phyloP scores from a whole-genome alignment of 2,888 invertebrate species.

The Eupithecia abbreviata region DNA sequence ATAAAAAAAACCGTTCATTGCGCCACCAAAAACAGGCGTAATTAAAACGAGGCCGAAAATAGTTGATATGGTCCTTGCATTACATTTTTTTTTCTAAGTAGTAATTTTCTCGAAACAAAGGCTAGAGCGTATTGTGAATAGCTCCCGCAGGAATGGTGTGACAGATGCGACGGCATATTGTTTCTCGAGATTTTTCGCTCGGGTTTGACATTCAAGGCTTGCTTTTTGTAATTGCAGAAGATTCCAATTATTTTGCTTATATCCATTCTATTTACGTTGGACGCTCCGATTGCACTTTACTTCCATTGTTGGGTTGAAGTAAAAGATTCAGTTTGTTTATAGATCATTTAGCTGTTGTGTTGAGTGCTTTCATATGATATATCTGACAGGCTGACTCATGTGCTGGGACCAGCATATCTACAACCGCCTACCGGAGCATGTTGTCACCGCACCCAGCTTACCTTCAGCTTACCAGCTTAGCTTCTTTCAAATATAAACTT shows the following conservation, averaged over 20 bases:
- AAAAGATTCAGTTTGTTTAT: neutral
- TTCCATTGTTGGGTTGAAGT: neutral
- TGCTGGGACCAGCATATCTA: no score
- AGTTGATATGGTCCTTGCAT: neutral
- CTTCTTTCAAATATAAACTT: no score
- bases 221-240: neutral
- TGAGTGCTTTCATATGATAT: no score
- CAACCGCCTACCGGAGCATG: no score
- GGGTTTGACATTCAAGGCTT: neutral
- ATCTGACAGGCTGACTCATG: no score
- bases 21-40: neutral
- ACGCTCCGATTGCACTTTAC: neutral
- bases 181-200: neutral
- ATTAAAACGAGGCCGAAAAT: neutral
- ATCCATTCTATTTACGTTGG: neutral
- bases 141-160: neutral
- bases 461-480: no score
- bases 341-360: neutral
- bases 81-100: neutral
- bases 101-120: neutral
- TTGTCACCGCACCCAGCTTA: no score
- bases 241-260: neutral
- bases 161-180: neutral
- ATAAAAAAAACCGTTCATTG: neutral
- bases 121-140: neutral